Evolutionary conservation across 2,888 invertebrate species (phyloP).

Genomic region (Saturnia pavonia): DNA sequence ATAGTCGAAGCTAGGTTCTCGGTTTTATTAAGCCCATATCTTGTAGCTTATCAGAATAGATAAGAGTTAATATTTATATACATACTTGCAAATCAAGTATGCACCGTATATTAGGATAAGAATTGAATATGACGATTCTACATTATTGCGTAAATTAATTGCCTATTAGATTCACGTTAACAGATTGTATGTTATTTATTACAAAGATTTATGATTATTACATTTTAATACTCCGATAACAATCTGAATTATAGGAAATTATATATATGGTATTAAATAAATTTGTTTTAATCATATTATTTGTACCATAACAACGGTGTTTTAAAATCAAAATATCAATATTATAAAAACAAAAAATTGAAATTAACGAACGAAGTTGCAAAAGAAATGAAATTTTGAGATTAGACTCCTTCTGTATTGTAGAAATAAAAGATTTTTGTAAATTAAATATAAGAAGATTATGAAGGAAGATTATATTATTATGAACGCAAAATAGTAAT

Average conservation of each 20-base stretch:
- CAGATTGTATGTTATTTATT: not conserved
- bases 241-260: not conserved
- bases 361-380: too few species aligned
- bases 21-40: too few species aligned
- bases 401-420: too few species aligned
- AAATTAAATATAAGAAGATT: too few species aligned
- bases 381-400: too few species aligned
- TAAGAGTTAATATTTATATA: not conserved
- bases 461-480: too few species aligned
- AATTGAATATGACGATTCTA: not conserved
- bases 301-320: not conserved
- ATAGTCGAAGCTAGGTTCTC: not conserved
- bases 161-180: not conserved
- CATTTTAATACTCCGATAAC: not conserved
- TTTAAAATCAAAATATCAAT: too few species aligned
- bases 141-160: not conserved
- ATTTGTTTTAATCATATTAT: not conserved
- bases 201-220: not conserved
- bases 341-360: too few species aligned
- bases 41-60: not conserved
- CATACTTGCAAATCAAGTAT: not conserved
- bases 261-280: not conserved
- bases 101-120: not conserved
- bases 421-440: too few species aligned
- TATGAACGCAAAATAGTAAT: not conserved